A percentile compares a stretch with the other conserved stretches of the same genome.
phyloP scores from a whole-genome alignment of 2,888 invertebrate species.

The Pasiphila rectangulata region DNA sequence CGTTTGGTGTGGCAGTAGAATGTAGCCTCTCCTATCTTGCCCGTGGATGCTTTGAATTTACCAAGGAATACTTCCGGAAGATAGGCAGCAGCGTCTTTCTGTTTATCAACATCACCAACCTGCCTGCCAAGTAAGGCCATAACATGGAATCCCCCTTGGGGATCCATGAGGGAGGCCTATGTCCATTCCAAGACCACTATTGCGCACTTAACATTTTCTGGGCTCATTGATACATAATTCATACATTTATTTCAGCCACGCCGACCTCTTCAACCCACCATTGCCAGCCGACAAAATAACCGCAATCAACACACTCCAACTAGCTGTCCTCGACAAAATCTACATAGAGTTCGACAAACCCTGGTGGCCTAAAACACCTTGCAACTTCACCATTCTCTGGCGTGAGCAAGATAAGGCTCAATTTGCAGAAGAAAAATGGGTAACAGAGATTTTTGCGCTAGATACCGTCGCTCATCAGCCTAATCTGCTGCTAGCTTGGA shows the following conservation, averaged over 20 bases:
- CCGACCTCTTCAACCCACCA: slow-evolving; percentile 80
- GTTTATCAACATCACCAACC: too few species aligned
- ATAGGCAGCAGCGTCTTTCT: too few species aligned
- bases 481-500: slow-evolving; percentile 83
- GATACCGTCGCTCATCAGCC: slow-evolving; percentile 82
- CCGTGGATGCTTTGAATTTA: too few species aligned
- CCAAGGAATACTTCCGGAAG: too few species aligned
- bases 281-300: slow-evolving; percentile 78
- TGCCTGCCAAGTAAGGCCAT: too few species aligned
- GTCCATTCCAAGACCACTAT: too few species aligned
- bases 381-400: slow-evolving; percentile 81
- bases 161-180: too few species aligned
- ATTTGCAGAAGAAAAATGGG: slow-evolving; percentile 79
- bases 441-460: slow-evolving; percentile 82
- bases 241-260: slow-evolving; percentile 53
- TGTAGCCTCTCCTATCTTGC: too few species aligned
- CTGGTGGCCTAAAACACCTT: slow-evolving; percentile 82
- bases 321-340: slow-evolving; percentile 85
- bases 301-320: slow-evolving; percentile 82
- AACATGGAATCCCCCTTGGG: too few species aligned
- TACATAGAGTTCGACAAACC: slow-evolving; percentile 84
- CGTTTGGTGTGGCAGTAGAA: too few species aligned
- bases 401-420: slow-evolving; percentile 71
- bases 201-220: too few species aligned
- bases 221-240: neutral